phyloP scores from a whole-genome alignment of 2,888 invertebrate species.

The Drosophila mettleri region DNA sequence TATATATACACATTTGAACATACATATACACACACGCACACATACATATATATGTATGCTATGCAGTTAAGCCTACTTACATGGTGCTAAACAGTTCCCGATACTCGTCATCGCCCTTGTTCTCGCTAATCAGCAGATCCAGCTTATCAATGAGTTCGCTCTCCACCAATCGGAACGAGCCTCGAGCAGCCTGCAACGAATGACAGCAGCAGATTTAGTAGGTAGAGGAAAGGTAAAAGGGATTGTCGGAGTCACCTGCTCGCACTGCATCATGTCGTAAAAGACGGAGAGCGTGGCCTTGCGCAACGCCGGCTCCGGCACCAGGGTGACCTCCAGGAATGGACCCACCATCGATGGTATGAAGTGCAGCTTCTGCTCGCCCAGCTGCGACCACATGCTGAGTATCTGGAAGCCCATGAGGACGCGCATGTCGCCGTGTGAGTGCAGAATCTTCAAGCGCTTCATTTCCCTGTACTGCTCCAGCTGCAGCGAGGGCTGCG shows the following conservation, averaged over 20 bases:
- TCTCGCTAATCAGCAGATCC: conserved; percentile 95
- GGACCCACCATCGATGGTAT: conserved; percentile 97
- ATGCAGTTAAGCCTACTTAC: conserved; percentile 88
- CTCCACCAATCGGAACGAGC: conserved; percentile 95
- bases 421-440: conserved; percentile 95
- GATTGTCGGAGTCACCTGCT: conserved; percentile 85
- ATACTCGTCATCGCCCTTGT: conserved; percentile 97
- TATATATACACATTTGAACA: conserved; percentile 39
- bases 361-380: conserved; percentile 94
- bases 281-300: conserved; percentile 96
- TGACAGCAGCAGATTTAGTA: neutral
- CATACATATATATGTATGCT: conserved; percentile 14
- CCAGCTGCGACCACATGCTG: conserved; percentile 95
- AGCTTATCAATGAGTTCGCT: conserved; percentile 97
- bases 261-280: conserved; percentile 98
- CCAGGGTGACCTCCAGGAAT: conserved; percentile 95
- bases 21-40: conserved; percentile 33
- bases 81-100: conserved; percentile 96
- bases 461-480: conserved; percentile 93
- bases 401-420: conserved; percentile 96
- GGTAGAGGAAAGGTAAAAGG: too few relatives aligned
- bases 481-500: conserved; percentile 92
- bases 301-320: conserved; percentile 93
- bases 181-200: conserved; percentile 88
- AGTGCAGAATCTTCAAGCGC: conserved; percentile 90